Percentiles rank a stretch among this genome's conserved stretches.
These are phyloP conservation scores for Xiphophorus couchianus DNA, from an alignment of 2,113 vertebrate genomes.

Conservation along the genomic window DNA sequence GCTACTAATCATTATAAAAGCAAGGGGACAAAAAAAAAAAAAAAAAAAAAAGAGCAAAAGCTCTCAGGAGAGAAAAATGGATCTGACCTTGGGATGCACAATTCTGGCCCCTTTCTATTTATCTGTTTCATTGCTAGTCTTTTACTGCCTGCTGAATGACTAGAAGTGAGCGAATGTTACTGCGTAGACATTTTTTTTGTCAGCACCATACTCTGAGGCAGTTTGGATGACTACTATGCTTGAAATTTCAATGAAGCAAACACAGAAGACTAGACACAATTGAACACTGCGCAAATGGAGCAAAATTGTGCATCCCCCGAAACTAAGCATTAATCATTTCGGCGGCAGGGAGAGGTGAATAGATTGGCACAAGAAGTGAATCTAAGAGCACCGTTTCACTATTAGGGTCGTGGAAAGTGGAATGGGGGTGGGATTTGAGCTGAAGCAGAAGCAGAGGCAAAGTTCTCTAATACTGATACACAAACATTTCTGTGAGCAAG, in stretches of 20 bases:
- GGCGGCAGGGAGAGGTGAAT: slow-evolving; percentile 23
- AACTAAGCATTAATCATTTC: slow-evolving; percentile 50
- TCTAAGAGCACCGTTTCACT: slow-evolving; percentile 62
- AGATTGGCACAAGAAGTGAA: slow-evolving; percentile 54
- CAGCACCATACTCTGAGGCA: slow-evolving; percentile 39
- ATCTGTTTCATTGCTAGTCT: slow-evolving; percentile 56
- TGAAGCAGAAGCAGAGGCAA: slow-evolving; percentile 38
- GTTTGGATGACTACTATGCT: slow-evolving; percentile 24
- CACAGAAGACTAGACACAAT: slow-evolving; percentile 20
- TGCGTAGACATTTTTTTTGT: slow-evolving; percentile 38
- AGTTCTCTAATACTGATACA: slow-evolving; percentile 34
- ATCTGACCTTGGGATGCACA: slow-evolving; percentile 77
- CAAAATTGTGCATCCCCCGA: slow-evolving; percentile 73
- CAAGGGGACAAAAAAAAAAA: slow-evolving; percentile 48
- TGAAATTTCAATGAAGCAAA: slow-evolving; percentile 47
- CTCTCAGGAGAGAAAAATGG: slow-evolving; percentile 70
- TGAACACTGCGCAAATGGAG: slow-evolving; percentile 43
- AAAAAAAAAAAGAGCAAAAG: slow-evolving; percentile 60
- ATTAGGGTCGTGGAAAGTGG: slow-evolving; percentile 59
- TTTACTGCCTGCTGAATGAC: slow-evolving; percentile 65
- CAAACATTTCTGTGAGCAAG: slow-evolving; percentile 55
- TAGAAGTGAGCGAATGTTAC: slow-evolving; percentile 46
- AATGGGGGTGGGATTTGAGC: slow-evolving; percentile 41
- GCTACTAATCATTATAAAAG: slow-evolving; percentile 72
- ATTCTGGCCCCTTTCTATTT: slow-evolving; percentile 71